Evolutionary conservation across 2,888 invertebrate genomes (phyloP).

Genomic region (Octodonta nipae): DNA sequence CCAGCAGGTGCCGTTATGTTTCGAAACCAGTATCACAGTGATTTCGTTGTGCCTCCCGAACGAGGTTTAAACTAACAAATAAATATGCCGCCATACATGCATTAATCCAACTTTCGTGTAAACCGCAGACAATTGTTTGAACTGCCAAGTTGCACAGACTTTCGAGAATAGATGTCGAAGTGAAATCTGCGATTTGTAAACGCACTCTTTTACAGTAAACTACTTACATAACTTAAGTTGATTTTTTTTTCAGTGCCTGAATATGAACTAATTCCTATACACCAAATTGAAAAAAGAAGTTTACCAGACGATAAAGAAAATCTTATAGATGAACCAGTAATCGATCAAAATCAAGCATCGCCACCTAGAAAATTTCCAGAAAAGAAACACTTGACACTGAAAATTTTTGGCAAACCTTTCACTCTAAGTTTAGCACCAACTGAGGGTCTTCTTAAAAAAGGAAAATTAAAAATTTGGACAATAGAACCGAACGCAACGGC

Average conservation of each 20-base stretch:
- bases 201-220: no score
- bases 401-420: slow-evolving; percentile 66
- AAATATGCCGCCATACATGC: no score
- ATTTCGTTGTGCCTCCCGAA: no score
- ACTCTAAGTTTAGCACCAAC: slow-evolving; percentile 63
- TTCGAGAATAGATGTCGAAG: no score
- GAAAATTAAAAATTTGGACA: slow-evolving; percentile 68
- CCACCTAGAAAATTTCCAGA: slow-evolving; percentile 11
- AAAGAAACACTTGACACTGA: slow-evolving; percentile 45
- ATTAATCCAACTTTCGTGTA: no score
- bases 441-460: slow-evolving; percentile 62
- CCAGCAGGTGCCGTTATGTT: no score
- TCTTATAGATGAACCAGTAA: slow-evolving; percentile 27
- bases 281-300: slow-evolving; percentile 43
- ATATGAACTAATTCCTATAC: slow-evolving; percentile 69
- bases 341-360: slow-evolving; percentile 10
- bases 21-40: no score
- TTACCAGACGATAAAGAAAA: slow-evolving; percentile 18
- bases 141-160: no score
- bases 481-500: slow-evolving; percentile 64
- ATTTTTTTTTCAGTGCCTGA: slow-evolving; percentile 51
- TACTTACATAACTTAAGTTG: background rate
- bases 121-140: no score
- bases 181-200: no score
- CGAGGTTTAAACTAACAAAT: no score